Evolutionary conservation across 2,797 vertebrate genomes (phyloP).

Genomic region (Sus cebifrons): DNA sequence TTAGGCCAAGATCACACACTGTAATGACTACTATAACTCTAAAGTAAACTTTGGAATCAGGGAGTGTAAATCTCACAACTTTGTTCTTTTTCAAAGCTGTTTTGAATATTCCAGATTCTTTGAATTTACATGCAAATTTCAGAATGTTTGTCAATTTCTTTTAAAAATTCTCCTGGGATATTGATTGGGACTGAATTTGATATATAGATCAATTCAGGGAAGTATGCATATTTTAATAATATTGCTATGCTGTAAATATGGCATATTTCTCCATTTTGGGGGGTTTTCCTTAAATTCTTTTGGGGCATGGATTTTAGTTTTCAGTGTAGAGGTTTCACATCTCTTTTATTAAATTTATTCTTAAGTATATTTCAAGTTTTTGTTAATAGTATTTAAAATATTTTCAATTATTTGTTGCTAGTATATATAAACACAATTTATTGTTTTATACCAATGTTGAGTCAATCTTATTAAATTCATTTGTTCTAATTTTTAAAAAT

Average conservation of each 20-base stretch:
- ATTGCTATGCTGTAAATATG: not conserved
- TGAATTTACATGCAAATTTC: constrained; percentile 19
- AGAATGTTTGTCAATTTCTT: not conserved
- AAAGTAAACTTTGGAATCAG: constrained; percentile 16
- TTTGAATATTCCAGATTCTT: constrained; percentile 4
- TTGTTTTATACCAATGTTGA: not conserved
- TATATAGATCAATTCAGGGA: not conserved
- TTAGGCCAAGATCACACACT: not conserved
- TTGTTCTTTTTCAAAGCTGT: not conserved
- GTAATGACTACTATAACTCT: not conserved
- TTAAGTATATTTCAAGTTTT: not conserved
- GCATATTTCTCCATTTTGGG: not conserved
- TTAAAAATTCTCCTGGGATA: not conserved
- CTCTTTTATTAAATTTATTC: not conserved
- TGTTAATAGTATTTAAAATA: not conserved
- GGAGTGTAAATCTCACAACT: not conserved
- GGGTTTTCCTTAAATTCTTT: not conserved
- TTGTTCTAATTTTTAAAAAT: constrained; percentile 8
- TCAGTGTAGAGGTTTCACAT: not conserved
- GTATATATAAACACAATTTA: not conserved
- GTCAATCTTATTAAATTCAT: not conserved
- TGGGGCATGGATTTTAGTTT: constrained; percentile 5
- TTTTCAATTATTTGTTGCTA: not conserved
- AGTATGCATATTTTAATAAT: not conserved
- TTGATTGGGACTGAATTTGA: not conserved